Base-by-base conservation (phyloP, 2,797 vertebrate genomes). In the Numenius phaeopus region DNA sequence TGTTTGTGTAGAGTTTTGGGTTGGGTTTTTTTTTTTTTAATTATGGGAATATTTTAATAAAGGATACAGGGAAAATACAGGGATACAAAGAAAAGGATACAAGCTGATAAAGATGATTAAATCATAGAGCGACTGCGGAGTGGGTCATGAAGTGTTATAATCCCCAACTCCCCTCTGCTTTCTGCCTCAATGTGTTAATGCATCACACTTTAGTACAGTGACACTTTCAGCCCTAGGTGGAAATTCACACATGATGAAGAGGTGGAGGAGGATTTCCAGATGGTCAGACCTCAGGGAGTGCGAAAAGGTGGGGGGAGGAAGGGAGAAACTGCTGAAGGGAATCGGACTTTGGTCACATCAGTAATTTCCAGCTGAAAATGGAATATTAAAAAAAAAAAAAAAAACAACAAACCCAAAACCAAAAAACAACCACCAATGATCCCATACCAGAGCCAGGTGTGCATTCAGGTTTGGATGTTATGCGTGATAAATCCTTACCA, bases 181-280 rank as follows among this genome's bases (percentile, higher is more conserved):
- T 97, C 97, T 96, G 96, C 95, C 95, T 97, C 97, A 94, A 96
- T 95, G 97, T 97, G 97, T 97, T 97, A 97, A 97, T 97, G 97
- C 97, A 97, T 97, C 97, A 97, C 96, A 96, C 96, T 97, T 97
- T 97, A 96, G 95, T 97, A 96, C 97, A 93, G 96, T 97, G 96
- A 97, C 92, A 97, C 96, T 97, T 97, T 97, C 97, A 97, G 97
- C 96, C 96, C 96, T 97, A 97, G 97, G 97, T 97, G 97, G 97
- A 97, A 97, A 97, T 96, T 97, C 97, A 97, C 97, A 97, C 97
- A 96, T 97, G 96, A 97, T 96, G 96, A 97, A 97, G 97, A 97
- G 95, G 96, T 96, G 96, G 96, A 96, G 97, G 97, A 97, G 97
- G 97, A 96, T 97, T 97, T 97, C 97, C 97, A 97, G 97, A 96